A percentile compares a stretch with the other conserved stretches of the same genome.
Conservation (phyloP, 1,140 invertebrate species). For the Andrena cerasifolii region DNA sequence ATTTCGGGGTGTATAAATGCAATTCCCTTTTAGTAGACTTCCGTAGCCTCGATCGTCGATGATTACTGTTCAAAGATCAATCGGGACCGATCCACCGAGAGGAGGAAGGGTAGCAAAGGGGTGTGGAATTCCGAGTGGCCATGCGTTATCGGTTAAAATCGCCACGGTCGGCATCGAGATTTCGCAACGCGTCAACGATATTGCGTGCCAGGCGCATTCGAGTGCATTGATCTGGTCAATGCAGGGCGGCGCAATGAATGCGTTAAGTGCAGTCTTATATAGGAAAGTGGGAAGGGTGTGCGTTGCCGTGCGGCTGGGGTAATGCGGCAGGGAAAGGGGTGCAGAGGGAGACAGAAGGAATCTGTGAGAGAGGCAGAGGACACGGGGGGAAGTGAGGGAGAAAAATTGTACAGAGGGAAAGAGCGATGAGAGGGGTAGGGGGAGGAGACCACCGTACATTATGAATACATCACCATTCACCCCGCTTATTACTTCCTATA, state of each 20-base stretch:
- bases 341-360: slow-evolving; percentile 13
- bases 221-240: slow-evolving; percentile 79
- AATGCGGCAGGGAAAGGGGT: slow-evolving; percentile 64
- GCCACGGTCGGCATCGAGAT: slow-evolving; percentile 23
- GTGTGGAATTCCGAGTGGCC: slow-evolving; percentile 29
- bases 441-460: slow-evolving; percentile 67
- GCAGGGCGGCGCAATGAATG: slow-evolving; percentile 73
- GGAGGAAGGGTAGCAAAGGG: slow-evolving; percentile 48
- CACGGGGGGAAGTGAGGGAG: slow-evolving; percentile 19
- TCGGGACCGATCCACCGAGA: slow-evolving; percentile 19
- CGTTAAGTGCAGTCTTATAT: slow-evolving; percentile 76
- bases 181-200: slow-evolving; percentile 56
- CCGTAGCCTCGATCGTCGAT: background rate
- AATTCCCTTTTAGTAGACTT: too few species aligned
- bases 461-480: slow-evolving; percentile 77
- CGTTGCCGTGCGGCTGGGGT: slow-evolving; percentile 53
- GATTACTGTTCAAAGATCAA: background rate
- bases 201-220: slow-evolving; percentile 63
- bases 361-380: background rate
- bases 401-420: slow-evolving; percentile 68
- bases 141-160: slow-evolving; percentile 45
- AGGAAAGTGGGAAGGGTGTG: slow-evolving; percentile 68
- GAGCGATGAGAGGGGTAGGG: slow-evolving; percentile 4
- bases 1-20: too few species aligned
- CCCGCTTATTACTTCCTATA: slow-evolving; percentile 73